Percentiles rank a stretch among this genome's conserved stretches.
Evolutionary conservation across 2,888 invertebrate species (phyloP).

Genomic region (Rhagium mordax): DNA sequence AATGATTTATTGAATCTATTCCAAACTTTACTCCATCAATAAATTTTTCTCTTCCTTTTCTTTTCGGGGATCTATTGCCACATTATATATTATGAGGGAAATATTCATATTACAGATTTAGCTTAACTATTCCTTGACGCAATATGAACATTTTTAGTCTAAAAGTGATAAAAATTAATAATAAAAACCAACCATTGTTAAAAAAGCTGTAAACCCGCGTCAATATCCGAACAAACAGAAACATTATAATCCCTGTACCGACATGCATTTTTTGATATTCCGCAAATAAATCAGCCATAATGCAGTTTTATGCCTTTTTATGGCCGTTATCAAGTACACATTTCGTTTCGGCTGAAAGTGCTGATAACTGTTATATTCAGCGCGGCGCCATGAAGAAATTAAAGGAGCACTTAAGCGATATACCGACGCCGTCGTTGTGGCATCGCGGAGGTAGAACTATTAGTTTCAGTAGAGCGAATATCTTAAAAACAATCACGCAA

Average conservation of each 20-base stretch:
- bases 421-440: slow-evolving; percentile 3
- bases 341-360: slow-evolving; percentile 9
- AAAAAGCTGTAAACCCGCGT: neutral
- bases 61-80: too few relatives aligned
- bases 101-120: too few relatives aligned
- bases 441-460: slow-evolving; percentile 7
- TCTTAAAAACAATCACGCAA: neutral
- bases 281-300: slow-evolving; percentile 19
- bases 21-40: too few relatives aligned
- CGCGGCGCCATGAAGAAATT: slow-evolving; percentile 8
- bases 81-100: too few relatives aligned
- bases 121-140: too few relatives aligned
- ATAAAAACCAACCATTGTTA: too few relatives aligned
- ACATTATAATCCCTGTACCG: neutral
- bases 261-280: neutral
- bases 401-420: slow-evolving; percentile 11
- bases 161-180: too few relatives aligned
- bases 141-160: too few relatives aligned
- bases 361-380: slow-evolving; percentile 21
- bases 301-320: slow-evolving; percentile 12
- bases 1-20: too few relatives aligned
- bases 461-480: neutral
- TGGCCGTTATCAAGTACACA: slow-evolving; percentile 20
- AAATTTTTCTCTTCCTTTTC: too few relatives aligned
- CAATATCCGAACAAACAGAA: slow-evolving; percentile 15